These are phyloP conservation scores for Acrobasis suavella DNA, from an alignment of 2,888 invertebrate species.

Conservation along the genomic window DNA sequence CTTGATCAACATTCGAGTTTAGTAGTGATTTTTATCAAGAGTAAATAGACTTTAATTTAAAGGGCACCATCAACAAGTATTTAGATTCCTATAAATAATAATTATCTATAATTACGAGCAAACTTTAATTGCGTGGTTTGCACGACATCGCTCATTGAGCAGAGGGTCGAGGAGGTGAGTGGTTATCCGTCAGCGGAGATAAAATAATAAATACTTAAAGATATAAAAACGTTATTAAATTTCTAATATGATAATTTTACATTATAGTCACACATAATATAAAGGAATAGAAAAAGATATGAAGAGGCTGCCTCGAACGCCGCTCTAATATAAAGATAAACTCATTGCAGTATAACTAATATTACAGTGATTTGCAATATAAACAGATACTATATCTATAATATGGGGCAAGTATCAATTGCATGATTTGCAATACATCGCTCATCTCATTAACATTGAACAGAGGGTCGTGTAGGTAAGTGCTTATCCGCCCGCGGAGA, in stretches of 20 bases:
- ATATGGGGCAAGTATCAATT: constrained; percentile 21
- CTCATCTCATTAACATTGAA: constrained; percentile 26
- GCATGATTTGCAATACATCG: constrained; percentile 27
- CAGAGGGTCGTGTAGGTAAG: constrained; percentile 30
- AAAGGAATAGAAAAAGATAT: too few relatives aligned
- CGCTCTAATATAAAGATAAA: too few relatives aligned
- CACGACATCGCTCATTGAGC: constrained; percentile 24
- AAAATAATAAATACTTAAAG: too few relatives aligned
- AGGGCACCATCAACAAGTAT: neutral
- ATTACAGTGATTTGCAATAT: too few relatives aligned
- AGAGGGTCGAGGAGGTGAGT: too few relatives aligned
- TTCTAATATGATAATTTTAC: too few relatives aligned
- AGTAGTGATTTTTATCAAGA: neutral
- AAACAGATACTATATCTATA: neutral
- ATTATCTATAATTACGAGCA: constrained; percentile 21
- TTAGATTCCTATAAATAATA: too few relatives aligned
- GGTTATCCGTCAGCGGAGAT: too few relatives aligned
- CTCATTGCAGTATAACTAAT: too few relatives aligned
- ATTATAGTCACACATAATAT: too few relatives aligned
- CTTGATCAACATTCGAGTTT: neutral
- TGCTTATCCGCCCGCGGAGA: constrained; percentile 55
- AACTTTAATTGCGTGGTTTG: constrained; percentile 25
- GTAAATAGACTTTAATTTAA: neutral
- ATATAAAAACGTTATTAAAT: too few relatives aligned
- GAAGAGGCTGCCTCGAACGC: constrained; percentile 19